These are phyloP conservation scores for Agrypnus murinus DNA, from an alignment of 2,888 invertebrate species.

Conservation along the genomic window DNA sequence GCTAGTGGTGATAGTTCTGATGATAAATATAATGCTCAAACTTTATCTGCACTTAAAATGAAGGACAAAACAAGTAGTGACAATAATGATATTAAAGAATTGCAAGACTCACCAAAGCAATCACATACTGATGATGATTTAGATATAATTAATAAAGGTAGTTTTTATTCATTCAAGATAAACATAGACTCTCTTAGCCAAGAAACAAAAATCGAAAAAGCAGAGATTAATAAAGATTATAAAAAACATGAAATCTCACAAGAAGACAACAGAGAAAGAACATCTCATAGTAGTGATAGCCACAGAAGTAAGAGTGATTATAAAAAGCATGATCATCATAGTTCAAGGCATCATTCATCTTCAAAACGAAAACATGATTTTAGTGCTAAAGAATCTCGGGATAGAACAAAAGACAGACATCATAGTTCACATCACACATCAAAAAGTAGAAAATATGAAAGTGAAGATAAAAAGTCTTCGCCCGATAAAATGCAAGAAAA, in stretches of 20 bases:
- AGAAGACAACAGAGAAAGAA: background rate
- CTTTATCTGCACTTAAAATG: too few species aligned
- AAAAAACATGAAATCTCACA: constrained; percentile 25
- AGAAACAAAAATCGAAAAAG: constrained; percentile 25
- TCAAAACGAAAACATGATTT: constrained; percentile 1
- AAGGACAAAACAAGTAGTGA: too few species aligned
- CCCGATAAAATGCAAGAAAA: background rate
- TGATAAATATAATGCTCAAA: background rate
- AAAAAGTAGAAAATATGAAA: background rate
- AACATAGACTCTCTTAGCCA: constrained; percentile 17
- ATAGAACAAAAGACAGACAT: background rate
- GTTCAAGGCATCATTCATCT: background rate
- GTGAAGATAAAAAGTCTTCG: background rate
- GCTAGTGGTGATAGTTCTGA: background rate
- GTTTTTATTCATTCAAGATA: constrained; percentile 31
- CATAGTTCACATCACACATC: background rate
- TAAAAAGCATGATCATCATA: background rate
- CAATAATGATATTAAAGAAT: background rate
- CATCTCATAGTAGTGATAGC: background rate
- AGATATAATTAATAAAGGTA: constrained; percentile 1
- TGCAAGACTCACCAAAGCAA: background rate
- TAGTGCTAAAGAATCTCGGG: background rate
- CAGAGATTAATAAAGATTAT: constrained; percentile 22
- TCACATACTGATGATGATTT: background rate
- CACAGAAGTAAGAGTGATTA: constrained; percentile 4